Conservation (phyloP, 2,888 invertebrate species). For the Zootermopsis nevadensis region DNA sequence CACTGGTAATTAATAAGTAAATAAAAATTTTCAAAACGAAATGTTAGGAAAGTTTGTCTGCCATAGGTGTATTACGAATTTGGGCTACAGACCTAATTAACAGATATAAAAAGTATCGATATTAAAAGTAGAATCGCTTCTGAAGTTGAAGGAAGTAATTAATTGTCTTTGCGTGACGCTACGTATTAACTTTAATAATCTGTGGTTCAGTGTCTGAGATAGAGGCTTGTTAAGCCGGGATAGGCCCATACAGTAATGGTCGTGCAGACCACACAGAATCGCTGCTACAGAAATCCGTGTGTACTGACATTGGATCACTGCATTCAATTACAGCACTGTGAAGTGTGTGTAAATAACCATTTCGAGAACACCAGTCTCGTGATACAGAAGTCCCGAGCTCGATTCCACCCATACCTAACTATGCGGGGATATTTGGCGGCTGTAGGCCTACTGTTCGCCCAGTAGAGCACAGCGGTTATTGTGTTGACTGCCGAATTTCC, state of each 20-base stretch:
- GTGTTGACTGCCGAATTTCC: too few relatives aligned
- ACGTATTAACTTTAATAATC: background rate
- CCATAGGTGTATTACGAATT: too few relatives aligned
- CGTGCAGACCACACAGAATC: background rate
- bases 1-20: background rate
- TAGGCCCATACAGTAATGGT: background rate
- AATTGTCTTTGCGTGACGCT: constrained; percentile 18
- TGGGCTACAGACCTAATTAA: background rate
- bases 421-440: too few relatives aligned
- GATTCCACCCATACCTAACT: too few relatives aligned
- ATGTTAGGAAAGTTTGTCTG: too few relatives aligned
- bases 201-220: background rate
- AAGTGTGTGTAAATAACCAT: background rate
- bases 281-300: background rate
- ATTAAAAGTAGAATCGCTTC: background rate
- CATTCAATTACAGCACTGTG: background rate
- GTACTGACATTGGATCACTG: background rate
- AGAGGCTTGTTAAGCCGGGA: background rate
- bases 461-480: too few relatives aligned
- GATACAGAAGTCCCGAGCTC: too few relatives aligned
- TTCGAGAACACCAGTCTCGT: too few relatives aligned
- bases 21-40: too few relatives aligned
- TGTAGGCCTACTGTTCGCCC: too few relatives aligned
- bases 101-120: background rate
- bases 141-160: constrained; percentile 21